Conservation (phyloP, 2,113 vertebrate genomes). For the Pelobates fuscus region DNA sequence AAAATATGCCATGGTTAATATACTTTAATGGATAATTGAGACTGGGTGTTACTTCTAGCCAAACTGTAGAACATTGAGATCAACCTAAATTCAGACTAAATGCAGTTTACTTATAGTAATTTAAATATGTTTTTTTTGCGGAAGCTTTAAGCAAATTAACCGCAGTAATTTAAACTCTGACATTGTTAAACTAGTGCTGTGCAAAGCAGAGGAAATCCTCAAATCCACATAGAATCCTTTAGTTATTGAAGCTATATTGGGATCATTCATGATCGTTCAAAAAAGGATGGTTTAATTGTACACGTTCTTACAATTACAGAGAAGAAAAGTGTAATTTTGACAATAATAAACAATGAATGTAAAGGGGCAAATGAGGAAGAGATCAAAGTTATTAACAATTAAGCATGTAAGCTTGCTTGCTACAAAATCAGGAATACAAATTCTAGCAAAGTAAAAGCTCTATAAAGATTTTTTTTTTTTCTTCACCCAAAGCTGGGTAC, state of each 20-base stretch:
- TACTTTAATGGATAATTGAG: not conserved
- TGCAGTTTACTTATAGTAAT: not conserved
- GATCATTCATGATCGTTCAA: not conserved
- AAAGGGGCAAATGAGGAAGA: too few species aligned
- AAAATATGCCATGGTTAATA: too few species aligned
- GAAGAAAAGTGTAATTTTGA: not conserved
- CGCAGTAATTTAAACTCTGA: not conserved
- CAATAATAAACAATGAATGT: too few species aligned
- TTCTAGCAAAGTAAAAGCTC: too few species aligned
- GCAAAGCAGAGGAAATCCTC: not conserved
- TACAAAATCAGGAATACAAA: too few species aligned
- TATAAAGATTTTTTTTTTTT: too few species aligned
- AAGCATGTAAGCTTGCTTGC: too few species aligned
- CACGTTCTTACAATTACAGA: not conserved
- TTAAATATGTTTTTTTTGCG: not conserved
- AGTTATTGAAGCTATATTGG: not conserved
- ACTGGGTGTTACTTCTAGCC: not conserved
- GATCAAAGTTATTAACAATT: too few species aligned
- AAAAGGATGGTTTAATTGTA: not conserved
- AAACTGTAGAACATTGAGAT: not conserved
- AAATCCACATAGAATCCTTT: not conserved
- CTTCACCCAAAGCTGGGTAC: too few species aligned
- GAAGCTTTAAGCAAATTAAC: not conserved
- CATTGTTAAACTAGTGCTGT: not conserved
- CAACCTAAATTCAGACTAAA: not conserved